A percentile compares a stretch with the other conserved stretches of the same genome.
Evolutionary conservation across 37 sponge, comb jelly and placozoan genomes (phyloP).

Genomic region (Halichondria panicea): DNA sequence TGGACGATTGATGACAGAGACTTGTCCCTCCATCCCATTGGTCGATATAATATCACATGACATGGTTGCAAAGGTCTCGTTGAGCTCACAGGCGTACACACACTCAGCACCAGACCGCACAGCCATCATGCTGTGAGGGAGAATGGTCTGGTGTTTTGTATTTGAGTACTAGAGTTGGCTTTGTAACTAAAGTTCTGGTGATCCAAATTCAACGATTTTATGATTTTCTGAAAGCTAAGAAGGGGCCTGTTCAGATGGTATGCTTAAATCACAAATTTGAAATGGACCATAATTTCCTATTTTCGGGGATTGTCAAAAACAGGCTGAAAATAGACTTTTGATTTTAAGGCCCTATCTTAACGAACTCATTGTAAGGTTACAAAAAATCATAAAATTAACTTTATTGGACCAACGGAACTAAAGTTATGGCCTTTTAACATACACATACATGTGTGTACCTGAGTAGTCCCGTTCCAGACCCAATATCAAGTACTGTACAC

Average conservation of each 20-base stretch:
- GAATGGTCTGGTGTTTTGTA: not conserved
- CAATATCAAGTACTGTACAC: slow-evolving; percentile 67
- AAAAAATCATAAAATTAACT: too few relatives aligned
- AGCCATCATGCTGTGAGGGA: slow-evolving; percentile 64
- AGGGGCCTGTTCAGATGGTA: too few relatives aligned
- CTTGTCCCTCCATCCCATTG: slow-evolving; percentile 37
- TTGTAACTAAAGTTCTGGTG: too few relatives aligned
- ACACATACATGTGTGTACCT: slow-evolving; percentile 38
- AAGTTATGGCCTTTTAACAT: too few relatives aligned
- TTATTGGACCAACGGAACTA: too few relatives aligned
- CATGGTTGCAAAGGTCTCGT: slow-evolving; percentile 33
- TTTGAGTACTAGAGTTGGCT: not conserved
- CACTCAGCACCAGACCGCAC: slow-evolving; percentile 47
- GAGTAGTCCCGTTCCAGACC: slow-evolving; percentile 77
- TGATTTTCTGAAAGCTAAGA: too few relatives aligned
- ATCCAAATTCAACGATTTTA: too few relatives aligned
- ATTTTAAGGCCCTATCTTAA: too few relatives aligned
- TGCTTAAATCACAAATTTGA: too few relatives aligned
- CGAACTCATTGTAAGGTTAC: too few relatives aligned
- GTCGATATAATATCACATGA: slow-evolving; percentile 43
- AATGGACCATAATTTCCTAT: not conserved
- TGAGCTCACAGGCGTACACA: slow-evolving; percentile 68
- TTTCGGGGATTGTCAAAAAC: not conserved
- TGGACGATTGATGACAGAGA: slow-evolving; percentile 25
- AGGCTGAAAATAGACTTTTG: not conserved